Conservation (phyloP, 2,888 invertebrate genomes). For the Ischnus inquisitorius region DNA sequence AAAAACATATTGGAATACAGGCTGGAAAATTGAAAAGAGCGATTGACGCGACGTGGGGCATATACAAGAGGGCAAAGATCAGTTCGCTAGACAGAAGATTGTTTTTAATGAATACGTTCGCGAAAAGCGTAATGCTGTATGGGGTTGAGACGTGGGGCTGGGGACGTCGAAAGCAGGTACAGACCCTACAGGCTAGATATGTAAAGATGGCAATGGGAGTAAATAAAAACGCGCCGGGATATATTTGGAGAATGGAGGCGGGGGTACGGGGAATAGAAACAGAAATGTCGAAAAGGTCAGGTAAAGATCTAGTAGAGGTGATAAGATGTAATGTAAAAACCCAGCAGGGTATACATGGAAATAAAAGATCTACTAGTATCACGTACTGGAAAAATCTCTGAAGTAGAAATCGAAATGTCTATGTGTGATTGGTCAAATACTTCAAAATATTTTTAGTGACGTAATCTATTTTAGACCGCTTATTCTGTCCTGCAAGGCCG, state of each 20-base stretch:
- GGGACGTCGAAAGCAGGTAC: constrained; percentile 1
- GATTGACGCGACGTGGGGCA: constrained; percentile 8
- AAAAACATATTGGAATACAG: not conserved
- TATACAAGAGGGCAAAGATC: not conserved
- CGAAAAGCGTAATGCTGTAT: constrained; percentile 27
- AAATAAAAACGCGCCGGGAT: constrained; percentile 16
- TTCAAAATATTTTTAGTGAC: too few species aligned
- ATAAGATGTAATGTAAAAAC: not conserved
- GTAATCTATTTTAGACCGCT: too few species aligned
- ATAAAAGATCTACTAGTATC: not conserved
- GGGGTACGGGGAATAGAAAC: constrained; percentile 15
- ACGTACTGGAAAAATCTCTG: too few species aligned
- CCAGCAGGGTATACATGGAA: not conserved
- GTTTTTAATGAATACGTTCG: not conserved
- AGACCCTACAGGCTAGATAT: constrained; percentile 8
- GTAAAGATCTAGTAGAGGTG: constrained; percentile 2
- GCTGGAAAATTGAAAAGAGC: constrained; percentile 14
- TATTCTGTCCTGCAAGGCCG: too few species aligned
- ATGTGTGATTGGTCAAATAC: too few species aligned
- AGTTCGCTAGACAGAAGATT: not conserved
- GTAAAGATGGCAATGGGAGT: constrained; percentile 27
- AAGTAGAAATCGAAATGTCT: too few species aligned
- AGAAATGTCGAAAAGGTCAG: constrained; percentile 16
- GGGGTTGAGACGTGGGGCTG: constrained; percentile 24
- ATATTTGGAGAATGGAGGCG: constrained; percentile 30